Percentiles rank a stretch among this genome's conserved stretches.
phyloP scores from a whole-genome alignment of 2,888 invertebrate species.

The Rhagonycha fulva region DNA sequence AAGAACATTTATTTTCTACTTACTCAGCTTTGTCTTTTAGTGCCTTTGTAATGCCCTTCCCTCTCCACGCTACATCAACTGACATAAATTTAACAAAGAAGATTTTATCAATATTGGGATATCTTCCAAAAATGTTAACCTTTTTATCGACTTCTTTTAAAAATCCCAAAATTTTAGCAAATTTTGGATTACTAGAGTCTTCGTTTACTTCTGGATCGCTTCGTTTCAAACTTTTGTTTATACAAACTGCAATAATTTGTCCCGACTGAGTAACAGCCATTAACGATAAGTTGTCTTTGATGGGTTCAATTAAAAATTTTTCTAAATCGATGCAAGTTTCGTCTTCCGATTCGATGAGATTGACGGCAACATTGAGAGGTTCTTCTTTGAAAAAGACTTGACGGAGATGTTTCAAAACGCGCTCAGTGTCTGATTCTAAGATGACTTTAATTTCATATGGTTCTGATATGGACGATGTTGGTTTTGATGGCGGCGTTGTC shows the following conservation, averaged over 20 bases:
- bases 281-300: constrained; percentile 64
- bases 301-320: constrained; percentile 61
- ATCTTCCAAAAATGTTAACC: constrained; percentile 62
- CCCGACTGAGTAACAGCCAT: constrained; percentile 65
- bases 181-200: constrained; percentile 64
- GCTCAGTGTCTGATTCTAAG: constrained; percentile 54
- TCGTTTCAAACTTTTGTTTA: constrained; percentile 49
- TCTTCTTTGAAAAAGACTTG: constrained; percentile 75
- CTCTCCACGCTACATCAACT: constrained; percentile 68
- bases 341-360: constrained; percentile 64
- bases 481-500: constrained; percentile 47
- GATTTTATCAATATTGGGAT: constrained; percentile 59
- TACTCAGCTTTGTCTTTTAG: constrained; percentile 67
- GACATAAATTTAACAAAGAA: constrained; percentile 69
- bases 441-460: constrained; percentile 56
- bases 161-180: constrained; percentile 66
- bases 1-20: constrained; percentile 32
- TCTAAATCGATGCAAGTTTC: constrained; percentile 67
- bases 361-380: constrained; percentile 67
- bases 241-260: constrained; percentile 56
- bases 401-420: constrained; percentile 60
- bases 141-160: constrained; percentile 62
- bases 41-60: constrained; percentile 68
- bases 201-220: constrained; percentile 55
- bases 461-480: constrained; percentile 42